Evolutionary conservation across 2,888 invertebrate species (phyloP), one percentile per base, ranked within the genome.

Genomic region (Electrophaes corylata): DNA sequence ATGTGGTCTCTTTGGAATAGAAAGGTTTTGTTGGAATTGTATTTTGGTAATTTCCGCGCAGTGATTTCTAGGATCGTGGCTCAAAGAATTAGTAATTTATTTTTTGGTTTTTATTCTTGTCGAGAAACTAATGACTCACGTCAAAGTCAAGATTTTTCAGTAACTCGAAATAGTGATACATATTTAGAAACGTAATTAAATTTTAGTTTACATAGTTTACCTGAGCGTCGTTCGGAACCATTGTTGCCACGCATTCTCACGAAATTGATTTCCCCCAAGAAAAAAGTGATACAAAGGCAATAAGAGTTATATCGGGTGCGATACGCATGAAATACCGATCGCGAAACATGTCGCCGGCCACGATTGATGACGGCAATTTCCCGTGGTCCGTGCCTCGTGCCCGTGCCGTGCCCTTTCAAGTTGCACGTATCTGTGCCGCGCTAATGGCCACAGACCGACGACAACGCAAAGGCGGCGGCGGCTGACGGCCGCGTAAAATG

Each of bases 281-380:
- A 57, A 48, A 52, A 54, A 47, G 37, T 37, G 40, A 61, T 54
- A 51, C 45, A 49, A 57, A 48, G 55, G 64, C 48, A 61, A 57
- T 59, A 52, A 39, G 50, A 58, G 60, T 43, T 26, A 20, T 14
- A 35, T 46, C 44, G 45, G 59, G 53, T 33, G 51, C 47, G 45
- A 58, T 39, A 69, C 67, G 67, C 67, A 66, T 69, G 75, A 72
- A 57, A 74, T 75, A 65, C 69, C 70, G 74, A 73, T 73, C 71
- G 75, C 74, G 18, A 33, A 51, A 68, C 72, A 68, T 74, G 78
- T 71, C 75, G 72, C 72, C 69, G 65, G 69, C 52, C 60, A 73
- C 78, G 80, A 83, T 81, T 80, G 79, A 81, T 82, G 78, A 74
- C 70, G 66, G 81, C 76, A 78, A 82, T 81, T 76, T 74, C 78